Evolutionary conservation across 2,888 invertebrate genomes (phyloP).

Genomic region (Marasmarcha lunaedactyla): DNA sequence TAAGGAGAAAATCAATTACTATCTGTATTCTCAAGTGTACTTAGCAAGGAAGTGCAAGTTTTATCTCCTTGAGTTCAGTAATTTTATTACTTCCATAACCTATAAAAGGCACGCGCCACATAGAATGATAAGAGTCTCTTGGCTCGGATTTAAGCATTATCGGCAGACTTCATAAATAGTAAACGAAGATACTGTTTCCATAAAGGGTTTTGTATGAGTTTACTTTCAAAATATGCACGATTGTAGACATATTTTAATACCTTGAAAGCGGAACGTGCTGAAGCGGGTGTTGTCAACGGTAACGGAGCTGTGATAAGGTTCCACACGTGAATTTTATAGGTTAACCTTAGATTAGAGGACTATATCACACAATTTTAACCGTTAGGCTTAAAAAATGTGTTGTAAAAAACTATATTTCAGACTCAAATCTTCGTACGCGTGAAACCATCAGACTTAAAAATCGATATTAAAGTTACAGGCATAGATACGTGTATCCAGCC

Average conservation of each 20-base stretch:
- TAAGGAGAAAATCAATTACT: too few species aligned
- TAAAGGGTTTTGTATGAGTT: neutral
- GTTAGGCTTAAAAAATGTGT: too few species aligned
- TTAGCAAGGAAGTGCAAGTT: constrained; percentile 1
- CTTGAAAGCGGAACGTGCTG: constrained; percentile 10
- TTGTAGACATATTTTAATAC: constrained; percentile 1
- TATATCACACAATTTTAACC: too few species aligned
- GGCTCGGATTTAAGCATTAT: constrained; percentile 20
- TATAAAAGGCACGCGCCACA: constrained; percentile 19
- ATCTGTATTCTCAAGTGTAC: too few species aligned
- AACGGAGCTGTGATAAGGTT: constrained; percentile 13
- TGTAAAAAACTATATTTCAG: too few species aligned
- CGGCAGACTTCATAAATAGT: constrained; percentile 30
- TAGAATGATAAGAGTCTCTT: constrained; percentile 20
- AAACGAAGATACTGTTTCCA: constrained; percentile 26
- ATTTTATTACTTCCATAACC: constrained; percentile 20
- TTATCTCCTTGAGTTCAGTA: constrained; percentile 18
- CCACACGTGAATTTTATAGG: constrained; percentile 7
- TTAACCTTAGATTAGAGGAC: too few species aligned
- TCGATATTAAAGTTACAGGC: too few species aligned
- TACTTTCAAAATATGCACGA: constrained; percentile 1
- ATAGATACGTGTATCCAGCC: too few species aligned
- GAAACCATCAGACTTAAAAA: too few species aligned
- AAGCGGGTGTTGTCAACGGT: constrained; percentile 10
- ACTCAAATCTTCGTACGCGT: too few species aligned